Percentiles rank a stretch among this genome's conserved stretches.
These are phyloP conservation scores for Brachionus manjavacas DNA, from an alignment of 1,140 invertebrate species.

Conservation along the genomic window DNA sequence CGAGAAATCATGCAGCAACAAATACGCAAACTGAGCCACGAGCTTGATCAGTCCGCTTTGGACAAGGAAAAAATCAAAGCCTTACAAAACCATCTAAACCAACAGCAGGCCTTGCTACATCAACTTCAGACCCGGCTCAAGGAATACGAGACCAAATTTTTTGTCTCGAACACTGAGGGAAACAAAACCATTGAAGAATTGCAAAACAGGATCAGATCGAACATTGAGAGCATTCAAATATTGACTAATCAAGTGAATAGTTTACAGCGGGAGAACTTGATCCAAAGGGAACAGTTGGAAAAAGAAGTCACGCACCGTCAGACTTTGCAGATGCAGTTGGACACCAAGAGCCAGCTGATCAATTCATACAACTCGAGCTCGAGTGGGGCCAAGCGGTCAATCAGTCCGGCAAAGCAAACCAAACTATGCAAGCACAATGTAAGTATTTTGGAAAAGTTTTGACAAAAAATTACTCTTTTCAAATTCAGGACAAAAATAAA, in stretches of 20 bases:
- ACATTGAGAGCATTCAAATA: constrained; percentile 38
- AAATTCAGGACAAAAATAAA: background rate
- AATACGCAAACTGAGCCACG: background rate
- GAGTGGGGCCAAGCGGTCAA: background rate
- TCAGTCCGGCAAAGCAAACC: background rate
- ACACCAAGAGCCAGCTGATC: constrained; percentile 53
- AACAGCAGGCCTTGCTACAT: constrained; percentile 54
- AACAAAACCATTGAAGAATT: constrained; percentile 40
- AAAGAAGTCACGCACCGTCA: constrained; percentile 51
- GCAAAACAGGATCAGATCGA: constrained; percentile 20
- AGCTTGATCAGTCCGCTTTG: background rate
- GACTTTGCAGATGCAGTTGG: constrained; percentile 53
- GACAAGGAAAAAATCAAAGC: constrained; percentile 46
- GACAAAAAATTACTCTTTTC: background rate
- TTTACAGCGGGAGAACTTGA: constrained; percentile 53
- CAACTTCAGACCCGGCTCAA: constrained; percentile 53
- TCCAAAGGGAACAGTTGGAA: constrained; percentile 51
- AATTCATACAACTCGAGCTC: constrained; percentile 39
- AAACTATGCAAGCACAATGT: background rate
- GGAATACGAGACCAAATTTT: constrained; percentile 53
- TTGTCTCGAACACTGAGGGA: background rate
- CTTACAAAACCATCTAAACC: constrained; percentile 53
- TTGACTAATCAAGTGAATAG: constrained; percentile 47
- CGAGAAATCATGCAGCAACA: constrained; percentile 15
- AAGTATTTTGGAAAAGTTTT: background rate